A percentile compares a stretch with the other conserved stretches of the same genome.
These are phyloP conservation scores for Drosophila murphyi DNA, from an alignment of 1,140 invertebrate genomes.

Conservation along the genomic window DNA sequence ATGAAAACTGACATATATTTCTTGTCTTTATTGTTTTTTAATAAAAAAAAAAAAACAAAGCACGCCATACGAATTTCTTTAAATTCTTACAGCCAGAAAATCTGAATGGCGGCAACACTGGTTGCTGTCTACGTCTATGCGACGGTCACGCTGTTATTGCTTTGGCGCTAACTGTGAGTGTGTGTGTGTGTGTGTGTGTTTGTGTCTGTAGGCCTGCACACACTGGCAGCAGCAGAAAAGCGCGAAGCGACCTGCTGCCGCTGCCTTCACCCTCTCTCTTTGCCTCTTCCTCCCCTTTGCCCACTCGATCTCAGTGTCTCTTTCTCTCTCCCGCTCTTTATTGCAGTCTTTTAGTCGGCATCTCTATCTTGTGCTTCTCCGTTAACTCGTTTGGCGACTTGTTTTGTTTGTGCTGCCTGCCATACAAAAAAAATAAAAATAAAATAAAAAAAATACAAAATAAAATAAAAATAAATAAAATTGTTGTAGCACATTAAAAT, in stretches of 20 bases:
- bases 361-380: constrained; percentile 32
- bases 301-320: too few relatives aligned
- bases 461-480: background rate
- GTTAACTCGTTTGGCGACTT: constrained; percentile 69
- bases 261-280: background rate
- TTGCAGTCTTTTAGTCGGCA: constrained; percentile 22
- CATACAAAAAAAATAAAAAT: background rate
- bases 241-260: constrained; percentile 44
- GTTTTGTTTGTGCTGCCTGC: constrained; percentile 31
- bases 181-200: constrained; percentile 17
- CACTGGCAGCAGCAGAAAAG: constrained; percentile 42
- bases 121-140: constrained; percentile 19
- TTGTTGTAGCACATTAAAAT: constrained; percentile 43
- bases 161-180: constrained; percentile 17
- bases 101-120: background rate
- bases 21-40: too few relatives aligned
- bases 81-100: background rate
- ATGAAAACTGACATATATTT: too few relatives aligned
- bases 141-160: constrained; percentile 36
- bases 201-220: constrained; percentile 67
- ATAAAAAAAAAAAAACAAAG: too few relatives aligned
- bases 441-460: too few relatives aligned
- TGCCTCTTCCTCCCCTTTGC: background rate
- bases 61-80: too few relatives aligned
- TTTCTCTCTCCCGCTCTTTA: background rate